phyloP scores from a whole-genome alignment of 1,140 invertebrate genomes.

The Phymorhynchus buccinoides region DNA sequence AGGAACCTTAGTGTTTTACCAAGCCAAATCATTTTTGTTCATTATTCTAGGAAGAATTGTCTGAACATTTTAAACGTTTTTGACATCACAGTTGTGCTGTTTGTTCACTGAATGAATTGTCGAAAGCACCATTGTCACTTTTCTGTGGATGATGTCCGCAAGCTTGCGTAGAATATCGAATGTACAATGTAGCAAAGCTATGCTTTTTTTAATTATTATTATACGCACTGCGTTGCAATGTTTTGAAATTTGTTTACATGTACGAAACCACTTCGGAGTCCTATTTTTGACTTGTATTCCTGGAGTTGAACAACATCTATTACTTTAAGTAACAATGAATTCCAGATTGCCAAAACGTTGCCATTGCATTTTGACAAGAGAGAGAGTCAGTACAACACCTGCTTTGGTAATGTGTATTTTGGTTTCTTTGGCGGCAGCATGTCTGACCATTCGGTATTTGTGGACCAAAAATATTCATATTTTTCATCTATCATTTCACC shows the following conservation, averaged over 20 bases:
- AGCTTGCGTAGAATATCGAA: background rate
- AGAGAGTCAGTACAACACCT: background rate
- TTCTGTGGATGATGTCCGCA: background rate
- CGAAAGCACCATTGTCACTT: too few species aligned
- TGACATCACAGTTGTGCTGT: too few species aligned
- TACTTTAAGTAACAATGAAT: constrained; percentile 26
- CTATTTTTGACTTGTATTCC: constrained; percentile 16
- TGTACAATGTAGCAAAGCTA: background rate
- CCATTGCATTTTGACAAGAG: constrained; percentile 5
- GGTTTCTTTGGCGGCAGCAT: constrained; percentile 22
- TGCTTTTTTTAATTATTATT: background rate
- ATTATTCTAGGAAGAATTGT: too few species aligned
- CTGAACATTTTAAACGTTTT: too few species aligned
- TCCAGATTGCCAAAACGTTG: constrained; percentile 21
- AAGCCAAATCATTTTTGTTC: too few species aligned
- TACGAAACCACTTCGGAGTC: background rate
- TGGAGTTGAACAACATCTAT: constrained; percentile 26
- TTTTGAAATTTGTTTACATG: background rate
- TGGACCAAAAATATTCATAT: constrained; percentile 18
- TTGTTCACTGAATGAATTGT: too few species aligned
- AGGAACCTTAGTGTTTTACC: too few species aligned
- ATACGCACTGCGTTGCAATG: background rate
- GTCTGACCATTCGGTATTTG: constrained; percentile 33
- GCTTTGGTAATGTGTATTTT: constrained; percentile 1
- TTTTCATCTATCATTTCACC: background rate